Base-by-base conservation (phyloP, 2,113 vertebrate species). In the Steatornis caripensis region DNA sequence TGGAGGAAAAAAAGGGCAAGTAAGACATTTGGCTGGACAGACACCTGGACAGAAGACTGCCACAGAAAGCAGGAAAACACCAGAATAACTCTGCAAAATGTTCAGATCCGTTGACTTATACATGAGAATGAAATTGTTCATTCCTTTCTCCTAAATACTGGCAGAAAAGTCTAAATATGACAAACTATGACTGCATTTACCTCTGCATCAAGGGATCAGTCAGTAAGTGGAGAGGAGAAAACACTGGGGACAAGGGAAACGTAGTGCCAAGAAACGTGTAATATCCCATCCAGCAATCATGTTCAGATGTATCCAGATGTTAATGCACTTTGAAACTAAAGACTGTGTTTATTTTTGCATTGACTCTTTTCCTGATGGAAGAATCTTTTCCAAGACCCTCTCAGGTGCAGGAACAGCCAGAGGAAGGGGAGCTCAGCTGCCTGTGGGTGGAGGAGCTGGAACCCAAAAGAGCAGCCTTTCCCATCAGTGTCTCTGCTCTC, bases 261-360 rank as follows among this genome's bases (percentile, higher is more conserved):
- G 3, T 23, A 23, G 27, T 55, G 55, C 74, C 84, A 84, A 78
- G 61, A 94, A 94, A 74, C 49, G 43, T 46, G 37, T 15, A 66
- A 8, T 61, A 80, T 61, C 43, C 46, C 49, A 49, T 74, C 54
- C 78, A 88, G 23, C 26, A 80, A 43, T 76, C 36, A n/a, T 20
- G 34, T 43, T 87, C 85, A 80, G 46, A 70, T 83, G 54, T 49
- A 62, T 68, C 58, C 82, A 93, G 85, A 90, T 87, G 80, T 91
- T 89, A 89, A 82, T n/a, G 21, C 24, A 88, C 62, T 95, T 81
- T 55, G 93, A 94, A 95, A 95, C 26, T 34, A 30, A 85, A 72
- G 49, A 57, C 36, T 81, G 30, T 5, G n/a, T 78, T 93, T 88
- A 70, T 70, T 94, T 85, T 75, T 78, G 6, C 46, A 70, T 53